Evolutionary conservation across 2,888 invertebrate genomes (phyloP).

Genomic region (Tromatobia lineatoria): DNA sequence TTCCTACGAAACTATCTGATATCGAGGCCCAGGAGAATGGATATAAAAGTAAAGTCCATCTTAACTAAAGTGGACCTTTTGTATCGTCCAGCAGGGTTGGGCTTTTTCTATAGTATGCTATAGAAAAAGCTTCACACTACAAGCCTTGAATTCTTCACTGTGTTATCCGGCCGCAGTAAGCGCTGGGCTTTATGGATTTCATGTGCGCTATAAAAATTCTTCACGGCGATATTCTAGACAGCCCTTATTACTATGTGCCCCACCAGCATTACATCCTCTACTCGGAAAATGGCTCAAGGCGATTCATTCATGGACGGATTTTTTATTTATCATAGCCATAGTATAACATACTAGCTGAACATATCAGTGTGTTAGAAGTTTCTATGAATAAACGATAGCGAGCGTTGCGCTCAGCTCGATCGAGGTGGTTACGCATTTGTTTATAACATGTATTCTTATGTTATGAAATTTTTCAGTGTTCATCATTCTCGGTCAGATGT

Average conservation of each 20-base stretch:
- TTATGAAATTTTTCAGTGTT: no score
- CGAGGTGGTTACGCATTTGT: no score
- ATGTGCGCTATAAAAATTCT: slow-evolving; percentile 42
- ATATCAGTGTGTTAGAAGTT: no score
- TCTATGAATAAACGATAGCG: no score
- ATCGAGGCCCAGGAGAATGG: not conserved
- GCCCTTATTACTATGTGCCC: not conserved
- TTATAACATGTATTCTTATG: no score
- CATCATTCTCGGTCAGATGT: no score
- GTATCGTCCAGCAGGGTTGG: slow-evolving; percentile 34
- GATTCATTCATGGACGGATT: not conserved
- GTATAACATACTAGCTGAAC: not conserved
- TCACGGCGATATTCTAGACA: slow-evolving; percentile 21
- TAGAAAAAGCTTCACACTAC: slow-evolving; percentile 14
- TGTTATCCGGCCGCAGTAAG: slow-evolving; percentile 37
- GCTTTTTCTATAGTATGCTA: not conserved
- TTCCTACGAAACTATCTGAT: not conserved
- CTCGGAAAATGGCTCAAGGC: not conserved
- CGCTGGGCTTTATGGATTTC: slow-evolving; percentile 50
- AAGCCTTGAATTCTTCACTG: not conserved
- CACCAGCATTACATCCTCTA: not conserved
- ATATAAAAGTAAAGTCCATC: slow-evolving; percentile 33
- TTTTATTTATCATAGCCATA: not conserved
- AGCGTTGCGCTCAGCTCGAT: no score
- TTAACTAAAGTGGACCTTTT: slow-evolving; percentile 58